These are phyloP conservation scores for Drosophila neocordata DNA, from an alignment of 1,140 invertebrate genomes.

Conservation along the genomic window DNA sequence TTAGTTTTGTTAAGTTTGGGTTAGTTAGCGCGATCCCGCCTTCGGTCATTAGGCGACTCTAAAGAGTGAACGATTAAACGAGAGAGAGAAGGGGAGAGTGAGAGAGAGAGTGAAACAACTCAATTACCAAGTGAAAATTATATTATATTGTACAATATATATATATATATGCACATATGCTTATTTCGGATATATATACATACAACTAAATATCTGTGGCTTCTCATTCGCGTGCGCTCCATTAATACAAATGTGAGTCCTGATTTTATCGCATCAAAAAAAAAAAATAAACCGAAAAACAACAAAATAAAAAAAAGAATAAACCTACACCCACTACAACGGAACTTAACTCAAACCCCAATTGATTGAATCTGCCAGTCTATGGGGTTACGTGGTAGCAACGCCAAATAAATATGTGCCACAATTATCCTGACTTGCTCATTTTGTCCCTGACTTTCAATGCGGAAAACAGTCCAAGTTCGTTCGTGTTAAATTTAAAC, in stretches of 20 bases:
- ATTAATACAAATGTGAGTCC: constrained; percentile 56
- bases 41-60: constrained; percentile 31
- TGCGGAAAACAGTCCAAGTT: constrained; percentile 38
- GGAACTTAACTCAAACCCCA: neutral
- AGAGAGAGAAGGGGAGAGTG: neutral
- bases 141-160: neutral
- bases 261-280: constrained; percentile 56
- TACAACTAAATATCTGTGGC: neutral
- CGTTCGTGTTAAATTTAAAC: constrained; percentile 6
- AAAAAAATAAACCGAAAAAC: constrained; percentile 7
- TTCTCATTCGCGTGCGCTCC: constrained; percentile 48
- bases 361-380: constrained; percentile 33
- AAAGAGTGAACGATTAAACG: neutral
- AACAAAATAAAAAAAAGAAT: neutral
- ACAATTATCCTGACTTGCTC: constrained; percentile 58
- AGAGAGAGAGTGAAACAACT: constrained; percentile 24
- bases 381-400: constrained; percentile 31
- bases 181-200: neutral
- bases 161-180: no score
- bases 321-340: neutral
- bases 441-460: constrained; percentile 56
- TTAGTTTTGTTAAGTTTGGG: neutral
- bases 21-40: constrained; percentile 6
- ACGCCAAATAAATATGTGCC: constrained; percentile 60
- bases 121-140: constrained; percentile 59